Evolutionary conservation across 2,797 vertebrate genomes (phyloP), one percentile per base, ranked within the genome.

Genomic region (Pipistrellus nathusii): DNA sequence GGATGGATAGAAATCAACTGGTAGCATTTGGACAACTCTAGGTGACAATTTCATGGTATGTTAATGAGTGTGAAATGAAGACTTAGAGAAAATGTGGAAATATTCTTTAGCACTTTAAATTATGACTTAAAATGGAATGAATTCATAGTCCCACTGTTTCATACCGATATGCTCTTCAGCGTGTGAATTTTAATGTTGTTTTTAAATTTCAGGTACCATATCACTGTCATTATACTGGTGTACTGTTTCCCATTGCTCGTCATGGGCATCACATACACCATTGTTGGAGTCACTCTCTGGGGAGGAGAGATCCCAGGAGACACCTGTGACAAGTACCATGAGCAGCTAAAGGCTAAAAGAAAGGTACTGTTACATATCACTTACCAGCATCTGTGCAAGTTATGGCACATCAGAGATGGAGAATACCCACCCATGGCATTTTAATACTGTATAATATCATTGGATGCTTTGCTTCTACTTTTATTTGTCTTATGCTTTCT

Each of bases 291-390:
- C 97, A 99, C 99, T 0, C 98, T 99, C 78, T 99, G 99, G 99
- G 99, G 99, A 96, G 99, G 99, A 84, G 99, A 99, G 97, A 99
- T 99, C 97, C 99, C 99, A 8, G 99, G 99, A 6, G 99, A 99
- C 92, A 99, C 99, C 17, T 99, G 99, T 64, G 97, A 99, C 97
- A 99, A 99, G 96, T 99, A 99, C 66, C 99, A 99, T 0, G 99
- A 99, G 93, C 99, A 99, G 96, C 99, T 99, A 80, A 98, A 98
- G 96, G 99, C 99, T 68, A 99, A 99, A 97, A 98, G 99, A 95
- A 99, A 99, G 99, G 99, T 99, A 98, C 44, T 30, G 83, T 97
- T 89, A 41, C 4, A 0, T 64, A 30, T 77, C 41, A 93, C 46
- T 55, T 84, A 30, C 12, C 81, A 25, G 30, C 9, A 4, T 25